Base-by-base conservation (phyloP, 2,113 vertebrate genomes). In the Melanostigma gelatinosum region DNA sequence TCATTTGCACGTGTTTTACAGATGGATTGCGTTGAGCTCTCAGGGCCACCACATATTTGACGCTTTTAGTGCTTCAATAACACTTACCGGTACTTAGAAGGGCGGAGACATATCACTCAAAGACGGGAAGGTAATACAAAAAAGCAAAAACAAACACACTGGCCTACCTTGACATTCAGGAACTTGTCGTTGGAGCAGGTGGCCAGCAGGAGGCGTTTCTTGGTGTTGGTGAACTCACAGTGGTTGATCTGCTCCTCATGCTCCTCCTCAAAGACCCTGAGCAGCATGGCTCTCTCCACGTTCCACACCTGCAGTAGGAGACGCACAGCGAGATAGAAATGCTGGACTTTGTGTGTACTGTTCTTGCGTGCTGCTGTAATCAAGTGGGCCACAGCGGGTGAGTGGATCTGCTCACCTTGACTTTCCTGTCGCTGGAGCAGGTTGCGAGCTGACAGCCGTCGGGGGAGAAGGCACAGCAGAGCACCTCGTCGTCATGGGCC, bases 401-500 rank as follows among this genome's bases (percentile, higher is more conserved):
- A 24, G 11, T 8, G 46, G 12, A 12, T n/a, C 29, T 3, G 15
- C 36, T 79, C 80, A 99, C 97, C 95, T 98, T 98, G 27, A 99
- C 96, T 93, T 96, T 99, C 89, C 94, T 95, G 93, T 99, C 98
- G 67, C 93, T 95, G 12, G 97, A 98, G 89, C 98, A 98, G 75
- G 97, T 98, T 72, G 97, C 98, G 73, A 99, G 88, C 70, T 96
- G 95, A 77, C 87, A 94, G 83, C 95, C 95, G 58, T 99, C 97
- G 6, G 95, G 91, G 79, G 97, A 99, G 87, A 98, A 99, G 63
- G 96, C 34, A 72, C 98, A 99, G 79, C 97, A 98, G 63, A 98
- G 93, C 44, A 99, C 93, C 89, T 98, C 98, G 27, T 99, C 98
- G 4, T 98, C 97, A 0, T 97, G 97, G 76, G 96, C 97, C 60